These are phyloP conservation scores for Miltochrista miniata DNA, from an alignment of 2,888 invertebrate species.

Conservation along the genomic window DNA sequence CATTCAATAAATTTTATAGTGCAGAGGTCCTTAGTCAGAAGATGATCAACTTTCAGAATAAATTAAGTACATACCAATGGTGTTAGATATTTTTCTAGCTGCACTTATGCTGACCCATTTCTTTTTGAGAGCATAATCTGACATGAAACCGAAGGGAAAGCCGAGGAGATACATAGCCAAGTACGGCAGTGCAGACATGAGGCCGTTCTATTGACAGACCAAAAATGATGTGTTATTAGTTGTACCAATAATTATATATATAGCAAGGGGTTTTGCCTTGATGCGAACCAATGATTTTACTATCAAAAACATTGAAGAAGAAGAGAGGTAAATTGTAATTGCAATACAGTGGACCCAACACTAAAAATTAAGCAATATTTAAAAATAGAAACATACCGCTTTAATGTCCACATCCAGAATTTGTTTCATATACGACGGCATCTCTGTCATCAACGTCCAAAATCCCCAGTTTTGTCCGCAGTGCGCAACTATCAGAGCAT, in stretches of 20 bases:
- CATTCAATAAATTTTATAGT: too few relatives aligned
- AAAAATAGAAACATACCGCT: slow-evolving; percentile 78
- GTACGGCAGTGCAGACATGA: slow-evolving; percentile 89
- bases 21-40: not conserved
- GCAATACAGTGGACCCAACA: too few relatives aligned
- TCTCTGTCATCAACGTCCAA: slow-evolving; percentile 87
- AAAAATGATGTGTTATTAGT: not conserved
- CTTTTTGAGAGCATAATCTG: slow-evolving; percentile 83
- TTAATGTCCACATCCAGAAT: slow-evolving; percentile 82
- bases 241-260: too few relatives aligned
- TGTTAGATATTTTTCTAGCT: slow-evolving; percentile 70
- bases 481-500: slow-evolving; percentile 70
- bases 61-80: slow-evolving; percentile 48
- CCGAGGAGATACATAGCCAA: slow-evolving; percentile 86
- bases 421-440: slow-evolving; percentile 85
- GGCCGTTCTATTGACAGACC: slow-evolving; percentile 80
- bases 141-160: slow-evolving; percentile 68
- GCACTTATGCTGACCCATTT: slow-evolving; percentile 75
- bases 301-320: too few relatives aligned
- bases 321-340: too few relatives aligned
- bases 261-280: too few relatives aligned
- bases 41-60: not conserved
- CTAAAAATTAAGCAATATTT: not conserved
- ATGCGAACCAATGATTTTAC: too few relatives aligned
- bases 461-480: slow-evolving; percentile 87